phyloP scores from a whole-genome alignment of 1,140 invertebrate genomes.

The Pristionchus pacificus region DNA sequence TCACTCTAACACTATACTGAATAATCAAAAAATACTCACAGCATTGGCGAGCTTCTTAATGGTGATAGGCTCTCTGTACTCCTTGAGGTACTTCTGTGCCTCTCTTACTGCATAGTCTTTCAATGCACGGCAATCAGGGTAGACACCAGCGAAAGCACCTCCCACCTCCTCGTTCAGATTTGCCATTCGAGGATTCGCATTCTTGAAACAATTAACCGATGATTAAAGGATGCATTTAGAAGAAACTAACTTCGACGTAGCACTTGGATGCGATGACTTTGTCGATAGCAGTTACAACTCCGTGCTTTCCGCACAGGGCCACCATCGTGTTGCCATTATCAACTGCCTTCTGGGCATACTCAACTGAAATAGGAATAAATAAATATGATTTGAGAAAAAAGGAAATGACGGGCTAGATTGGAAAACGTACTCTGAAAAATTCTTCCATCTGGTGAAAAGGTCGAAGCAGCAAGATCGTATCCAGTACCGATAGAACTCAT shows the following conservation, averaged over 20 bases:
- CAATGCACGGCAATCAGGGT: constrained; percentile 45
- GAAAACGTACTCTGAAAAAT: constrained; percentile 45
- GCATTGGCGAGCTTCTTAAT: constrained; percentile 44
- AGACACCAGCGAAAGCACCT: constrained; percentile 62
- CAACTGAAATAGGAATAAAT: constrained; percentile 74
- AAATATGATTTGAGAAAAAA: background rate
- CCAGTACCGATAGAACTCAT: constrained; percentile 96
- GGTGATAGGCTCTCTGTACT: constrained; percentile 42
- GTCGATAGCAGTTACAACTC: constrained; percentile 93
- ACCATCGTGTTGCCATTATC: constrained; percentile 97
- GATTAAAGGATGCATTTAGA: background rate
- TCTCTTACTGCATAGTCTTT: constrained; percentile 49
- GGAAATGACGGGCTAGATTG: constrained; percentile 14
- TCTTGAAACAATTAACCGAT: constrained; percentile 24
- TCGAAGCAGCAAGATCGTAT: constrained; percentile 89
- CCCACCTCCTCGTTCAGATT: constrained; percentile 90
- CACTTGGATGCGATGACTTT: constrained; percentile 94
- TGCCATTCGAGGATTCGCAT: constrained; percentile 85
- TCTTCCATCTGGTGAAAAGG: constrained; percentile 94
- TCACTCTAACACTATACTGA: too few relatives aligned
- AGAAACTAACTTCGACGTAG: constrained; percentile 70
- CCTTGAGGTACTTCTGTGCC: constrained; percentile 47
- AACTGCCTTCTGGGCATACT: constrained; percentile 98
- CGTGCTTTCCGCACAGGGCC: constrained; percentile 87
- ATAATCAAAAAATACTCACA: constrained; percentile 28